These are phyloP conservation scores for Chloroceryle inda DNA, from an alignment of 2,797 vertebrate genomes.

Conservation along the genomic window DNA sequence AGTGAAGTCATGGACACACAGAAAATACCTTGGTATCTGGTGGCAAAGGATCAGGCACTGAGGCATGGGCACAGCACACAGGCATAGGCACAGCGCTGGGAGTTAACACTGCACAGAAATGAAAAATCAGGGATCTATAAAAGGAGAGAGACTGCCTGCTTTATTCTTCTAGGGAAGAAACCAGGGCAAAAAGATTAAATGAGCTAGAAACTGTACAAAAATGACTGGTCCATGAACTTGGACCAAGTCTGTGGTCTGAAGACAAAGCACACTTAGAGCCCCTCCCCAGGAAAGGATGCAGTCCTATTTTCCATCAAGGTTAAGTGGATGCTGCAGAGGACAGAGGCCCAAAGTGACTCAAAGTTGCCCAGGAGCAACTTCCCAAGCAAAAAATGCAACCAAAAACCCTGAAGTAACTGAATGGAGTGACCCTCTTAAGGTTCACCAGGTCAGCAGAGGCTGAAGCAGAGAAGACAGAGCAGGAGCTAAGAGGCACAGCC, in stretches of 20 bases:
- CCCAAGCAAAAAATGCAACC: neutral
- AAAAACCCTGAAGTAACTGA: neutral
- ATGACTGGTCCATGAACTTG: neutral
- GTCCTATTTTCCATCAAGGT: neutral
- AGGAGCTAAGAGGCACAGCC: neutral
- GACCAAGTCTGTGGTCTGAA: neutral
- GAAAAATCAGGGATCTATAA: neutral
- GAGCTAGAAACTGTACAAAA: neutral
- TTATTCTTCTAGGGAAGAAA: neutral
- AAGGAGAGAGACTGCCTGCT: neutral
- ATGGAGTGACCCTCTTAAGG: rapidly evolving
- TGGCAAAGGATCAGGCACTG: neutral
- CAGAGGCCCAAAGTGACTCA: neutral
- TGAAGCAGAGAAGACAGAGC: neutral
- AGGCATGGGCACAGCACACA: neutral
- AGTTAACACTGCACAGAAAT: neutral
- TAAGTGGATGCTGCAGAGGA: neutral
- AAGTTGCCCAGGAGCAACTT: neutral
- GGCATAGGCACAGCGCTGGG: rapidly evolving
- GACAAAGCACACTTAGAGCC: neutral
- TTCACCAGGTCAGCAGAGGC: neutral
- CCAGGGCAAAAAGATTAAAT: neutral
- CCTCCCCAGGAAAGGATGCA: neutral
- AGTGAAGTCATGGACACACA: neutral
- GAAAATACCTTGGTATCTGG: neutral